Evolutionary conservation across 2,113 vertebrate species (phyloP).

Genomic region (Paramisgurnus dabryanus): DNA sequence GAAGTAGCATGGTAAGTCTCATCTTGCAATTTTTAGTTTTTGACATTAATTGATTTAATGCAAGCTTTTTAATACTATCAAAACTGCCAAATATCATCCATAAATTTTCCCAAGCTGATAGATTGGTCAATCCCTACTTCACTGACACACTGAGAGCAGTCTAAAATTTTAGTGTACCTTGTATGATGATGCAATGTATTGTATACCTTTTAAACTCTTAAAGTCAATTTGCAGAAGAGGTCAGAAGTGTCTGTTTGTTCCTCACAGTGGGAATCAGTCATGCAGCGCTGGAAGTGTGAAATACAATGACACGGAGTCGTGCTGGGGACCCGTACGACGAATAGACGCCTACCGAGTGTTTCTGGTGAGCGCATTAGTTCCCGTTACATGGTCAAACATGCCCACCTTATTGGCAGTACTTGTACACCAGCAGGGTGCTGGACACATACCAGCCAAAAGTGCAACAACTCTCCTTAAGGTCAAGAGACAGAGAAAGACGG

Average conservation of each 20-base stretch:
- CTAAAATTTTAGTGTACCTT: too few relatives aligned
- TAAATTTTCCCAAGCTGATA: background rate
- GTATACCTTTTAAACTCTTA: background rate
- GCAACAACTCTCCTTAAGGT: background rate
- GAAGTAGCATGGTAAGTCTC: conserved; percentile 92
- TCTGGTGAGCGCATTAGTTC: conserved; percentile 79
- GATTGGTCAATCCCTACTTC: background rate
- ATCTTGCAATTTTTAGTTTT: background rate
- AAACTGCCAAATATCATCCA: background rate
- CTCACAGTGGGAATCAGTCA: conserved; percentile 83
- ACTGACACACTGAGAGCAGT: background rate
- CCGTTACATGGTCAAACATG: background rate
- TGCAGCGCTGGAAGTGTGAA: conserved; percentile 81
- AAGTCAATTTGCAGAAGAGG: background rate
- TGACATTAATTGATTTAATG: background rate
- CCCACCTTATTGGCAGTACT: background rate
- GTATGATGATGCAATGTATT: background rate
- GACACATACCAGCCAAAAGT: background rate
- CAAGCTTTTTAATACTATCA: too few relatives aligned
- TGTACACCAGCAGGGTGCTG: background rate
- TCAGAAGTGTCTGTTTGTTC: conserved; percentile 25
- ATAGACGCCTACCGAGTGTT: conserved; percentile 94
- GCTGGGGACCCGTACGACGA: conserved; percentile 89
- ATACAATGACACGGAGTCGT: conserved; percentile 88
- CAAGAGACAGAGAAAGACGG: conserved; percentile 25